These are phyloP conservation scores for Sebastolobus alascanus DNA, from an alignment of 2,797 vertebrate genomes.

Conservation along the genomic window DNA sequence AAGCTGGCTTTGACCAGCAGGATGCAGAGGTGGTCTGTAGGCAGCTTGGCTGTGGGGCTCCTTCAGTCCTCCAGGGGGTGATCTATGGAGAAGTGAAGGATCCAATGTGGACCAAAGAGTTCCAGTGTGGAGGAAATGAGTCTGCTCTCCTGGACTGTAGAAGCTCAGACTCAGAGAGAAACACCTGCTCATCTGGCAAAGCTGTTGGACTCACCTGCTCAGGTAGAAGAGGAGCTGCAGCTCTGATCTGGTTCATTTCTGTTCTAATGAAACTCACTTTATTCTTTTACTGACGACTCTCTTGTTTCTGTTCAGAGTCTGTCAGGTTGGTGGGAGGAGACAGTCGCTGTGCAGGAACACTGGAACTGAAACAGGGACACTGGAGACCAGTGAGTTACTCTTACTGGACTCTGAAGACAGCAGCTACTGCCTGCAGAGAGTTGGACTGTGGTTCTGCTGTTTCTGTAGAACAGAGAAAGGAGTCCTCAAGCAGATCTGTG, in stretches of 20 bases:
- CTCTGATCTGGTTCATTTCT: background rate
- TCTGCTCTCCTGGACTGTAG: background rate
- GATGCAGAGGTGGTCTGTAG: no score
- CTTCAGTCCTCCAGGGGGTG: background rate
- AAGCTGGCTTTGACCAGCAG: no score
- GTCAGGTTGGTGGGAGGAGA: constrained; percentile 12
- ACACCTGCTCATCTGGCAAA: background rate
- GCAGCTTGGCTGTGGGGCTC: no score
- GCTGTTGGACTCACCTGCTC: constrained; percentile 1
- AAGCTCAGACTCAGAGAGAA: background rate
- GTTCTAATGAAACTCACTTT: background rate
- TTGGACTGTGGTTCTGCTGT: no score
- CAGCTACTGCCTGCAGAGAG: background rate
- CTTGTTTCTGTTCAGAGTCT: constrained; percentile 13
- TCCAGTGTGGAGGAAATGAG: background rate
- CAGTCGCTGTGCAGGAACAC: constrained; percentile 11
- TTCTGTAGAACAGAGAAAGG: background rate
- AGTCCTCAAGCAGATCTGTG: background rate
- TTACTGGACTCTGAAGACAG: background rate
- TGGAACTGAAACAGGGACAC: background rate
- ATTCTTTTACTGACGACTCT: background rate
- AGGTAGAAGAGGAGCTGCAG: background rate
- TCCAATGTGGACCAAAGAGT: background rate
- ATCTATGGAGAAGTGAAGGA: background rate
- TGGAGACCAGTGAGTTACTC: background rate